A percentile compares a stretch with the other conserved stretches of the same genome.
Conservation (phyloP, 92 coral and sea anemone species). For the Actinernus sp. region DNA sequence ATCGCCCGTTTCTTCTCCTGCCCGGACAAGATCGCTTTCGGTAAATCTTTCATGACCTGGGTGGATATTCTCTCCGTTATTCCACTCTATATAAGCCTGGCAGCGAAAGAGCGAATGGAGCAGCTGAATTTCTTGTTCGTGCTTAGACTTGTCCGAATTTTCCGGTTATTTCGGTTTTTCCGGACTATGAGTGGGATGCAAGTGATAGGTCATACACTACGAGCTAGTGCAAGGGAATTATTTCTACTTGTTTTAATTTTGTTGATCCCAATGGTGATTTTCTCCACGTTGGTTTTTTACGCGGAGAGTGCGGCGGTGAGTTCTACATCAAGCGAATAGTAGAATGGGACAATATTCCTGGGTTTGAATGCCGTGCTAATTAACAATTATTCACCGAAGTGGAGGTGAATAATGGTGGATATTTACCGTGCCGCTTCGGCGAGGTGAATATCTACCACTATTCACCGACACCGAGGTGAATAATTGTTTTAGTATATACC, state of each 20-base stretch:
- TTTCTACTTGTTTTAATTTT: constrained; percentile 86
- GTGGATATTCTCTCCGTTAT: constrained; percentile 91
- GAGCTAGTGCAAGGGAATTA: constrained; percentile 96
- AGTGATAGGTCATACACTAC: constrained; percentile 96
- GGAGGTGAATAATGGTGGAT: no score
- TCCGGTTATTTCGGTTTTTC: constrained; percentile 96
- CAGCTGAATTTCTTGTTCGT: constrained; percentile 81
- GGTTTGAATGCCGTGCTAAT: not conserved
- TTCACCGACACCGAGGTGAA: no score
- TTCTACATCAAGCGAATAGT: no score
- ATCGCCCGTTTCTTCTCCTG: constrained; percentile 79
- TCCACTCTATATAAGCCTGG: constrained; percentile 86
- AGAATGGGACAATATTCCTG: no score
- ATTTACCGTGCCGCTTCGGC: no score
- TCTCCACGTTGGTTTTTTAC: constrained; percentile 91
- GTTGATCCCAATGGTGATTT: constrained; percentile 96
- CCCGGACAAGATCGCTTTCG: constrained; percentile 60
- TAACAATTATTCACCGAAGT: no score
- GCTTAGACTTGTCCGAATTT: constrained; percentile 93
- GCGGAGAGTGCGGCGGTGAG: constrained; percentile 74
- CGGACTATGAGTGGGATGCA: constrained; percentile 99
- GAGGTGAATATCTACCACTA: no score
- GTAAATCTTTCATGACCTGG: constrained; percentile 91
- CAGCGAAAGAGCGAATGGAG: constrained; percentile 1
- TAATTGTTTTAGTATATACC: no score